Conservation (phyloP, 2,113 vertebrate species). For the Natator depressus region DNA sequence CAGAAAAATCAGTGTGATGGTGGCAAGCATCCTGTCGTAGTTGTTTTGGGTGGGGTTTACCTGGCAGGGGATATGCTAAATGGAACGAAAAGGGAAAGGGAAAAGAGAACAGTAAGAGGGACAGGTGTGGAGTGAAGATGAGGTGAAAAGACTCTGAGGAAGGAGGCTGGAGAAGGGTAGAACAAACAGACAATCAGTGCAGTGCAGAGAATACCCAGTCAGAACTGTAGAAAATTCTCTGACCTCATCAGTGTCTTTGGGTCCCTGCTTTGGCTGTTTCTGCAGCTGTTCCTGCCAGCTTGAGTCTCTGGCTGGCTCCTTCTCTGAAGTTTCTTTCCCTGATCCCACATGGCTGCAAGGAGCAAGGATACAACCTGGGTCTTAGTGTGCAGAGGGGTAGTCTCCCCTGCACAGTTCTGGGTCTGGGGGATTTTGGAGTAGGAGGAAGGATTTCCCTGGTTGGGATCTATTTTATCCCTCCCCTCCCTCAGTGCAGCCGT, state of each 20-base stretch:
- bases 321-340: neutral
- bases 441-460: neutral
- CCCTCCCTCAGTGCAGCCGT: neutral
- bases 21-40: neutral
- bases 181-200: neutral
- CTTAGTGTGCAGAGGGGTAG: neutral
- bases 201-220: neutral
- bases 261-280: neutral
- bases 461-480: neutral
- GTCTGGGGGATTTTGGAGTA: neutral
- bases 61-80: neutral
- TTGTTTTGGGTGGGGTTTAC: neutral
- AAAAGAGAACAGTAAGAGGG: too few relatives aligned
- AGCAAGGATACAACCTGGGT: neutral
- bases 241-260: neutral
- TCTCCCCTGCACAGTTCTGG: neutral
- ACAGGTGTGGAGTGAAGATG: too few relatives aligned
- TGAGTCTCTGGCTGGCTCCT: neutral
- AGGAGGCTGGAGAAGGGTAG: too few relatives aligned
- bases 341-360: neutral
- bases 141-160: neutral
- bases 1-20: neutral
- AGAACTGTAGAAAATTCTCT: neutral
- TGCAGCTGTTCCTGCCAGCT: neutral
- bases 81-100: neutral